Evolutionary conservation across 2,113 vertebrate genomes (phyloP).

Genomic region (Ictidomys tridecemlineatus): DNA sequence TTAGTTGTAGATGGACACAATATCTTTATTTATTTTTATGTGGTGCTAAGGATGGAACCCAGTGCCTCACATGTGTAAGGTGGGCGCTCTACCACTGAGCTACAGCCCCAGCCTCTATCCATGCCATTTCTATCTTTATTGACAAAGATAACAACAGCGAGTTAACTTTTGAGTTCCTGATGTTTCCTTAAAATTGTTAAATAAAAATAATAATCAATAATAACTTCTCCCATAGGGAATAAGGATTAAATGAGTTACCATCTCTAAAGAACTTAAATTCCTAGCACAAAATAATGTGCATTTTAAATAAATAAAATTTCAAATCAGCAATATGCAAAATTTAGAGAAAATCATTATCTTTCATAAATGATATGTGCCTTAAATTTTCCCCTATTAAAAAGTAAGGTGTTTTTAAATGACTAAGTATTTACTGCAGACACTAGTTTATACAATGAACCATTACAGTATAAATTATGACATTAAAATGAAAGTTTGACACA

Average conservation of each 20-base stretch:
- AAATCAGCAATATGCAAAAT: neutral
- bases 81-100: no score
- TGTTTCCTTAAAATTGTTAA: neutral
- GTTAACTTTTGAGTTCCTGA: neutral
- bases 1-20: no score
- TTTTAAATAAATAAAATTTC: slow-evolving; percentile 53
- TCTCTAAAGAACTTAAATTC: neutral
- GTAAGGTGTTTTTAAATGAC: slow-evolving; percentile 50
- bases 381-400: neutral
- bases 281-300: slow-evolving; percentile 32
- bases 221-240: neutral
- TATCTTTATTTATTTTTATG: no score
- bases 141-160: neutral
- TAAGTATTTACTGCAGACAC: slow-evolving; percentile 18
- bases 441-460: neutral
- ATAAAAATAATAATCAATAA: neutral
- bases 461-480: neutral
- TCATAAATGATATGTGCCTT: neutral
- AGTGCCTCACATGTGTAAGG: no score
- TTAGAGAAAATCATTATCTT: slow-evolving; percentile 44
- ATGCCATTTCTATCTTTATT: neutral
- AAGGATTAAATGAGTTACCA: neutral
- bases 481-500: slow-evolving; percentile 48
- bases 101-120: neutral
- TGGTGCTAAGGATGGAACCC: no score